Evolutionary conservation across 2,113 vertebrate species (phyloP).

Genomic region (Lagenorhynchus albirostris): DNA sequence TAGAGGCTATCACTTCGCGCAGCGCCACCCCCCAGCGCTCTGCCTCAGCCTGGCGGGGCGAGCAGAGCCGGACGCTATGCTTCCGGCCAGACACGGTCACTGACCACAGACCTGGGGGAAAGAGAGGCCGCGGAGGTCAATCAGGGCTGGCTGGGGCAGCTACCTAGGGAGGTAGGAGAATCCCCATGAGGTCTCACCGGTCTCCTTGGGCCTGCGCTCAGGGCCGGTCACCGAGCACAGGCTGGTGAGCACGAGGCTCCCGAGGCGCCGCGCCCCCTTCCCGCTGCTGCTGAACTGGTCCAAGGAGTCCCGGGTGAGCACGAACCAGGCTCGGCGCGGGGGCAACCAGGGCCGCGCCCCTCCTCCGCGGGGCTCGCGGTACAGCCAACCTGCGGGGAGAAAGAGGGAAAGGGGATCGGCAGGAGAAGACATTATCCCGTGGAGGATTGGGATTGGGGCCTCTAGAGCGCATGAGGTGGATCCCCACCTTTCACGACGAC

Average conservation of each 20-base stretch:
- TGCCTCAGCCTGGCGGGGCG: constrained; percentile 92
- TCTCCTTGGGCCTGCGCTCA: constrained; percentile 94
- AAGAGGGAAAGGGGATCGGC: neutral
- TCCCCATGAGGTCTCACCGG: constrained; percentile 82
- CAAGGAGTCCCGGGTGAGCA: constrained; percentile 92
- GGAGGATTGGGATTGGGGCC: neutral
- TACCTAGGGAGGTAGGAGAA: neutral
- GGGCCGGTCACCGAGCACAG: constrained; percentile 97
- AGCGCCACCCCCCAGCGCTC: constrained; percentile 94
- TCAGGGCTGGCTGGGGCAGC: neutral
- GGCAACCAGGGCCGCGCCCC: constrained; percentile 89
- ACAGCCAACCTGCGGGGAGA: constrained; percentile 90
- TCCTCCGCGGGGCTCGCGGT: constrained; percentile 89
- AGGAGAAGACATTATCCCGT: neutral
- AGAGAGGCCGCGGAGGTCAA: neutral
- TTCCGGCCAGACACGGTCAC: constrained; percentile 95
- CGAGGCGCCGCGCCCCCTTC: constrained; percentile 88
- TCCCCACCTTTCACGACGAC: constrained; percentile 91
- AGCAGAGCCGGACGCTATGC: constrained; percentile 92
- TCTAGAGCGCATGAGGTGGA: neutral
- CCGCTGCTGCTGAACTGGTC: constrained; percentile 94
- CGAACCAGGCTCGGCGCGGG: constrained; percentile 95
- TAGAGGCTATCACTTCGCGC: constrained; percentile 94
- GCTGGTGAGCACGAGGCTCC: constrained; percentile 94
- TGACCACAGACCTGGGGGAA: constrained; percentile 90